A percentile compares a stretch with the other conserved stretches of the same genome.
These are phyloP conservation scores for Salpingus planirostris DNA, from an alignment of 2,888 invertebrate species.

Conservation along the genomic window DNA sequence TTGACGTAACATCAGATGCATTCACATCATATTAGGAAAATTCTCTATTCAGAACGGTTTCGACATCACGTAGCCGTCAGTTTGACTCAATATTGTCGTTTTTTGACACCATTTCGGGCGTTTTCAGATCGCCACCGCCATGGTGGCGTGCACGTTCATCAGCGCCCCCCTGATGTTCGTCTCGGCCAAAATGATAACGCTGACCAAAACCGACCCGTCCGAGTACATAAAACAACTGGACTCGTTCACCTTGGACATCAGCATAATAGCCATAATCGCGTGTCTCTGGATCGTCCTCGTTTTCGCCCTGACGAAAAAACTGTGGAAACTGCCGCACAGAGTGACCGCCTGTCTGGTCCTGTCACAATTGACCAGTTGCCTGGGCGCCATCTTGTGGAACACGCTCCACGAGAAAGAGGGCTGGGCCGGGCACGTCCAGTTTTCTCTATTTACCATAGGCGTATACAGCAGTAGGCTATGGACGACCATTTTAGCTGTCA, in stretches of 20 bases:
- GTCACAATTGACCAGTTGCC: constrained; percentile 59
- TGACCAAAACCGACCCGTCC: constrained; percentile 57
- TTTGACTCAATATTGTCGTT: no score
- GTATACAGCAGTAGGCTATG: constrained; percentile 77
- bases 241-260: constrained; percentile 74
- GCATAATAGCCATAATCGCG: constrained; percentile 68
- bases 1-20: no score
- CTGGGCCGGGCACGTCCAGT: constrained; percentile 65
- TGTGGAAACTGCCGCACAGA: constrained; percentile 70
- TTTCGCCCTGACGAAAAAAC: constrained; percentile 65
- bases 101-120: no score
- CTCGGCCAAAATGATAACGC: constrained; percentile 85
- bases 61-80: no score
- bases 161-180: constrained; percentile 94
- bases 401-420: constrained; percentile 46
- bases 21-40: background rate
- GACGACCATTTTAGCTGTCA: constrained; percentile 76
- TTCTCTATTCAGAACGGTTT: constrained; percentile 2
- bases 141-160: constrained; percentile 91
- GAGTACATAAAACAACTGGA: constrained; percentile 72
- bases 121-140: constrained; percentile 77
- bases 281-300: constrained; percentile 71
- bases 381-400: constrained; percentile 70
- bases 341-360: constrained; percentile 69
- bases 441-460: constrained; percentile 65